Base-by-base conservation (phyloP, 1,140 invertebrate genomes). In the Adoxophyes honmai region DNA sequence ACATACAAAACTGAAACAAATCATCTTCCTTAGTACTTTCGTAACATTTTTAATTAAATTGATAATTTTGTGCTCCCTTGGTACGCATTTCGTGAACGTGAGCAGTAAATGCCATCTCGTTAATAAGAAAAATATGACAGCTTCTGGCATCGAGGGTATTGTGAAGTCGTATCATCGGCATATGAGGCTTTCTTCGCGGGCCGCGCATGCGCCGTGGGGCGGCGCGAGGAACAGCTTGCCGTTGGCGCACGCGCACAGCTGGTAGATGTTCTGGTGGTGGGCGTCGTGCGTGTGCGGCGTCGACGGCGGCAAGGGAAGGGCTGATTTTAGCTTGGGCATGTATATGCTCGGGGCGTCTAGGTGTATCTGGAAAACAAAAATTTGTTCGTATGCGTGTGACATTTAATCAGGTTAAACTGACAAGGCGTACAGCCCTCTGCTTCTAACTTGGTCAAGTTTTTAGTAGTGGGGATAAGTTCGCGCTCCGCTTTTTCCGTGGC, bases 181-280 rank as follows among this genome's bases (percentile, higher is more conserved):
- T 36, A 89, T 90, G 35, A 89, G 79, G 56, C 89, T 90, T 56
- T 89, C 89, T 64, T 90, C 87, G 18, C 87, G 72, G 0, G 89
- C 89, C 4, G 86, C 93, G 82, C 97, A 98, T 56, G 93, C 91
- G 5, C 94, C 94, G 67, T 97, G 94, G 0, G 96, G 92, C 10
- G 94, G 93, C 0, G 96, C 95, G 13, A 98, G 90, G 78, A 98
- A 98, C 16, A 98, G 90, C 73, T 96, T 95, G 4, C 97, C 97
- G 75, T 96, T 97, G 11, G 93, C 94, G 81, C 97, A 98, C 56
- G 95, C 94, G 88, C 97, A 98, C 55, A 98, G 87, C 85, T 98
- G 96, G 81, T 95, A 96, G 58, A 96, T 93, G 64, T 94, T 91
- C 66, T 94, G 89, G 59, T 92, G 91, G 64, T 88, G 90, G 33